Conservation (phyloP, 2,797 vertebrate species). For the Diglossa cyanea region DNA sequence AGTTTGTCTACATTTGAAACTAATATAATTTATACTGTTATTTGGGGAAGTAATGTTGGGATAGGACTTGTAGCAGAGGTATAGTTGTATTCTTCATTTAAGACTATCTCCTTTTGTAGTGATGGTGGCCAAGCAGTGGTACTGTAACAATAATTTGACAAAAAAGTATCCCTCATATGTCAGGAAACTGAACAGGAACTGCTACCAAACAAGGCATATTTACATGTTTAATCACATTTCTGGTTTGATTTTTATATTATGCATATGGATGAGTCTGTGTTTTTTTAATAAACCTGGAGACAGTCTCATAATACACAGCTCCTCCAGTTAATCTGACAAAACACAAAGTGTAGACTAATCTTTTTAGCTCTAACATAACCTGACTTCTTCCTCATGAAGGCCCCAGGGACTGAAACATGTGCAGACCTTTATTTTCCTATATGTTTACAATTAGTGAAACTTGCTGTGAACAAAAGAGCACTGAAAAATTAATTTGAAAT, state of each 20-base stretch:
- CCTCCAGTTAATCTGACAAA: not conserved
- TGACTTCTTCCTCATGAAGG: not conserved
- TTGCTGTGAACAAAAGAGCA: not conserved
- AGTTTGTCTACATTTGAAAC: not conserved
- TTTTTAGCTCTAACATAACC: not conserved
- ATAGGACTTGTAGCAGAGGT: not conserved
- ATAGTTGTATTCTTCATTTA: not conserved
- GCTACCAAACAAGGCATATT: not conserved
- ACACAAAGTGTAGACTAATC: not conserved
- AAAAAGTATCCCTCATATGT: not conserved
- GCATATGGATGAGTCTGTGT: not conserved
- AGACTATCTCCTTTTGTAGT: not conserved
- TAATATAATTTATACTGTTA: not conserved
- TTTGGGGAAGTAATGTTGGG: not conserved
- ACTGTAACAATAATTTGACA: not conserved
- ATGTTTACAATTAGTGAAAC: not conserved
- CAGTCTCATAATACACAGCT: not conserved
- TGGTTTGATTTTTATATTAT: not conserved
- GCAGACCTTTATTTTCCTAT: not conserved
- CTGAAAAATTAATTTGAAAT: not conserved
- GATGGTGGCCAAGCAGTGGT: not conserved
- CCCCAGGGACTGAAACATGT: not conserved
- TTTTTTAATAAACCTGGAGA: not conserved
- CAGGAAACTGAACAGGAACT: not conserved
- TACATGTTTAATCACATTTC: not conserved